phyloP scores from a whole-genome alignment of 53 echinoderm and acorn worm species.

The Actinopyga echinites region DNA sequence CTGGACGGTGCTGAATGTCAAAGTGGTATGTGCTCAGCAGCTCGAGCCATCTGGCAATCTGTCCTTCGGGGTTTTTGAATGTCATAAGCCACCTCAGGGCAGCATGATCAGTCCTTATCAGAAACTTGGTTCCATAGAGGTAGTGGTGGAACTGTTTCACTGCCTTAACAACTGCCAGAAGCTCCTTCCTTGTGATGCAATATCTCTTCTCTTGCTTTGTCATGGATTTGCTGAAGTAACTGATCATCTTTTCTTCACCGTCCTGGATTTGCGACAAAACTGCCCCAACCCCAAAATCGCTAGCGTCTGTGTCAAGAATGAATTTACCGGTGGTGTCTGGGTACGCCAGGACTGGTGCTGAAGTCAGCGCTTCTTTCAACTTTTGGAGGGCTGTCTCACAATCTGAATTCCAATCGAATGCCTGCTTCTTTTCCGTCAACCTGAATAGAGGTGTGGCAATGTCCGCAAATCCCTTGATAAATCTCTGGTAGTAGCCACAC shows the following conservation, averaged over 20 bases:
- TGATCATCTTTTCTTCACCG: conserved; percentile 4
- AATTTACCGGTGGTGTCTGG: neutral
- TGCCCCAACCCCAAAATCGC: conserved; percentile 3
- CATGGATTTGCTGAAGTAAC: conserved; percentile 16
- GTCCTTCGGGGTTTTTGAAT: too few relatives aligned
- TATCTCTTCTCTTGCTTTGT: conserved; percentile 41
- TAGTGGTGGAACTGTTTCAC: conserved; percentile 55
- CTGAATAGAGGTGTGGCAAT: too few relatives aligned
- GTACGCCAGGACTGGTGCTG: conserved; percentile 26
- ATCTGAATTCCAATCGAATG: conserved; percentile 49
- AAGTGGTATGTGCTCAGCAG: too few relatives aligned
- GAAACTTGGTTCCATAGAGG: too few relatives aligned
- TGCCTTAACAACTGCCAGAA: conserved; percentile 42
- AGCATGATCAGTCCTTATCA: too few relatives aligned
- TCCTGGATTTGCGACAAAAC: conserved; percentile 39
- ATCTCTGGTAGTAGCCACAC: too few relatives aligned
- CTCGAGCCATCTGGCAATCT: too few relatives aligned
- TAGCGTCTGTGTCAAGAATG: conserved; percentile 37
- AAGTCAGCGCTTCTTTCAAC: conserved; percentile 24
- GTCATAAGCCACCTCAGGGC: too few relatives aligned
- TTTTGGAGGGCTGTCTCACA: conserved; percentile 49
- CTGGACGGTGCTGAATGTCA: too few relatives aligned
- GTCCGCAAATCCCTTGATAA: too few relatives aligned
- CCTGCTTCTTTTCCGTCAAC: neutral
- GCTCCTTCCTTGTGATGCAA: conserved; percentile 51